Conservation (phyloP, 2,113 vertebrate species). For the Atlantisia rogersi region DNA sequence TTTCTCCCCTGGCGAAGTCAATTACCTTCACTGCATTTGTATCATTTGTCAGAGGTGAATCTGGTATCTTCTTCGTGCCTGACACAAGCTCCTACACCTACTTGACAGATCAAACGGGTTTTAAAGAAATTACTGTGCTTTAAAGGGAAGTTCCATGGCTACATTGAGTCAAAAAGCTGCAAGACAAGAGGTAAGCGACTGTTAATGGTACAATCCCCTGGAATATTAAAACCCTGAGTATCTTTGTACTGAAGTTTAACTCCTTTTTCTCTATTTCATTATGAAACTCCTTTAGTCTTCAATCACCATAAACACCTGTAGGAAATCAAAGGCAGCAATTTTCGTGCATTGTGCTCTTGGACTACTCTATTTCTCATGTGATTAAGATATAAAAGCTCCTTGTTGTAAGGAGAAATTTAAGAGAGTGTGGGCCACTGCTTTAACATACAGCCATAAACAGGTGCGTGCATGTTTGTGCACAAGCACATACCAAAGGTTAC, state of each 20-base stretch:
- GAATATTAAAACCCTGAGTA: background rate
- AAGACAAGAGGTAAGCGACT: constrained; percentile 11
- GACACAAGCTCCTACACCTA: constrained; percentile 32
- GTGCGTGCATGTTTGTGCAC: background rate
- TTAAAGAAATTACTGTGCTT: background rate
- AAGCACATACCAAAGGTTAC: background rate
- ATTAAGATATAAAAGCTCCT: background rate
- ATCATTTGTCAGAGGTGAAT: background rate
- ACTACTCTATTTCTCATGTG: background rate
- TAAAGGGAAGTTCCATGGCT: constrained; percentile 10
- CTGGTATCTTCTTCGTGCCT: background rate
- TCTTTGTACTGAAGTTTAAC: background rate
- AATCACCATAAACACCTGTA: background rate
- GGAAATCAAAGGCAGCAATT: background rate
- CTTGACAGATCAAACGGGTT: constrained; percentile 25
- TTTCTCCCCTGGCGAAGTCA: constrained; percentile 40
- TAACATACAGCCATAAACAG: background rate
- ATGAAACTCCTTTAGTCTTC: background rate
- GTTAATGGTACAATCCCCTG: background rate
- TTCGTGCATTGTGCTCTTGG: background rate
- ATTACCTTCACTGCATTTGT: constrained; percentile 12
- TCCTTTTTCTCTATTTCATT: constrained; percentile 2
- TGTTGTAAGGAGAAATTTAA: background rate
- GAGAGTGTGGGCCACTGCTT: background rate
- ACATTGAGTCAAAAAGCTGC: background rate